Base-by-base conservation (phyloP, 2,888 invertebrate genomes). In the Drosophila anomalipes region DNA sequence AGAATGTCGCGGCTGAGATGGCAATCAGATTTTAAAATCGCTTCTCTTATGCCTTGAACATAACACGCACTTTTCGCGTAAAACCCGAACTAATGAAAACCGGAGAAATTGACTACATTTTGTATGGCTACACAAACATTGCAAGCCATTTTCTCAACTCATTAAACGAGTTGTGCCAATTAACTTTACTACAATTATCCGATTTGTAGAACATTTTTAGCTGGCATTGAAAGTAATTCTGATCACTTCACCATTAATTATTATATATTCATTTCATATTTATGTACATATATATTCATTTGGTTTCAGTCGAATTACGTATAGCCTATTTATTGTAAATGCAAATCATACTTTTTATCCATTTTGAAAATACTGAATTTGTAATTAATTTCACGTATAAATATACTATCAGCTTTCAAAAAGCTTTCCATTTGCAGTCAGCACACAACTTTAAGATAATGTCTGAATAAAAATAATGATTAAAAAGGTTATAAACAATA, bases 11-110 rank as follows among this genome's bases (percentile, higher is more conserved):
- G 41, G n/a, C n/a, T 22, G 41, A 51, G 32, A 39, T 59, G 59
- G 35, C 59, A 49, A 71, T 59, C 65, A 22, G 59, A 64, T 41
- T 49, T 71, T 16, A 53, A 64, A 44, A 26, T 54, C 52, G 26
- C 41, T 44, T 44, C 6, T 51, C 51, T 47, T 28, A 26, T 0
- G 14, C 58, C 22, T 28, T 12, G 37, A 14, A 33, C 22, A 9
- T 16, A 16, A 3, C n/a, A n/a, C 37, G 52, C 30, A 12, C n/a
- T 30, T 56, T 56, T 37, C 26, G 12, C 26, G 28, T 28, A 26
- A 47, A 26, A 7, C 4, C 4, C 7, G 0, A 56, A 1, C 28
- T n/a, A 26, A 39, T 56, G n/a, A n/a, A 30, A n/a, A 37, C 51
- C n/a, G 3, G 2, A 12, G 30, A 30, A 10, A n/a, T 52, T 30